These are phyloP conservation scores for Schizaphis graminum DNA, from an alignment of 2,888 invertebrate species.

Conservation along the genomic window DNA sequence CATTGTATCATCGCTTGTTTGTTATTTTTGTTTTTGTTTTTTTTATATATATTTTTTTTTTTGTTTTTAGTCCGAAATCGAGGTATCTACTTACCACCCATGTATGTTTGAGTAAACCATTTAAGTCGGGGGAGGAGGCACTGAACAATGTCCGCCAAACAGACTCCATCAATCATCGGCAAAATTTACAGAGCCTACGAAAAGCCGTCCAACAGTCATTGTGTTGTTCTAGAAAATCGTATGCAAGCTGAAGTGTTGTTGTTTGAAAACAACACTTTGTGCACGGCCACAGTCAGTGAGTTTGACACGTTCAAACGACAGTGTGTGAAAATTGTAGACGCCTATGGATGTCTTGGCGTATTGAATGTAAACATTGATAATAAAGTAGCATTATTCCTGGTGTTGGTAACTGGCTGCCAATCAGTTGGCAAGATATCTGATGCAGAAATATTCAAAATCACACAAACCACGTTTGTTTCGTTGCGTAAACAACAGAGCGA, in stretches of 20 bases:
- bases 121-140: background rate
- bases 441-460: slow-evolving; percentile 94
- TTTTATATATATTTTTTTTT: slow-evolving; percentile 30
- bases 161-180: slow-evolving; percentile 75
- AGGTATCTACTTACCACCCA: slow-evolving; percentile 12
- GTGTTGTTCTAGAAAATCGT: slow-evolving; percentile 90
- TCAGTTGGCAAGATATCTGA: slow-evolving; percentile 97
- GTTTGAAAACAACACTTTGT: slow-evolving; percentile 93
- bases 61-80: slow-evolving; percentile 50
- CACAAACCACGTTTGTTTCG: slow-evolving; percentile 91
- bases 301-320: slow-evolving; percentile 89
- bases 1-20: slow-evolving; percentile 52
- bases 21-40: slow-evolving; percentile 25
- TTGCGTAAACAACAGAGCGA: slow-evolving; percentile 81
- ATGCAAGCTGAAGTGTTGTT: slow-evolving; percentile 88
- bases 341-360: slow-evolving; percentile 96
- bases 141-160: slow-evolving; percentile 63
- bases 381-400: slow-evolving; percentile 87
- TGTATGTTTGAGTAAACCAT: slow-evolving; percentile 56
- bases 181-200: slow-evolving; percentile 92
- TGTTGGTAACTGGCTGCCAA: slow-evolving; percentile 94
- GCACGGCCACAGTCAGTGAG: slow-evolving; percentile 86
- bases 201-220: slow-evolving; percentile 89
- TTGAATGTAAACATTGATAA: slow-evolving; percentile 88
- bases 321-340: slow-evolving; percentile 92